Conservation (phyloP, 2,888 invertebrate species). For the Cantharis rufa region DNA sequence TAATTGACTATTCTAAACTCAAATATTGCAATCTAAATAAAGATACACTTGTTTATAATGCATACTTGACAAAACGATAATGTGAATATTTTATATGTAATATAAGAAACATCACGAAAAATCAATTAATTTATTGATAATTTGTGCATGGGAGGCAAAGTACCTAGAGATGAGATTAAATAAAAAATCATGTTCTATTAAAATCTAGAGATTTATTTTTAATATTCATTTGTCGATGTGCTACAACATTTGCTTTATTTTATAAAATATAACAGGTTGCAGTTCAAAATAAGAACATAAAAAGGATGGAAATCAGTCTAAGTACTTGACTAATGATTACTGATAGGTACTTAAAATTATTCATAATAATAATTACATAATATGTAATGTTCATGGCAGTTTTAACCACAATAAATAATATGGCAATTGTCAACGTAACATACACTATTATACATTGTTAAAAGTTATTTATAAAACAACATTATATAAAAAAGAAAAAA, state of each 20-base stretch:
- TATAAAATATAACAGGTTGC: slow-evolving; percentile 50
- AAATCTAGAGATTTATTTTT: slow-evolving; percentile 49
- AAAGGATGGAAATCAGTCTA: slow-evolving; percentile 41
- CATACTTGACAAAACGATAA: too few species aligned
- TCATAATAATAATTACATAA: background rate
- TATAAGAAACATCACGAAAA: too few species aligned
- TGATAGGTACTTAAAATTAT: background rate
- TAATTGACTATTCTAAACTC: too few species aligned
- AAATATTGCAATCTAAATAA: too few species aligned
- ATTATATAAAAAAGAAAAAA: background rate
- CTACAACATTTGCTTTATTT: slow-evolving; percentile 54
- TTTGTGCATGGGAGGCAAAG: too few species aligned
- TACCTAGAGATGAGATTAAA: slow-evolving; percentile 10
- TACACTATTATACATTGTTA: background rate
- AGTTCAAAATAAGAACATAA: slow-evolving; percentile 39
- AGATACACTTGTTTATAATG: too few species aligned
- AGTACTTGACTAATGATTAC: slow-evolving; percentile 23
- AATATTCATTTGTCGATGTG: slow-evolving; percentile 52
- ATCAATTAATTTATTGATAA: too few species aligned
- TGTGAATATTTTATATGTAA: too few species aligned
- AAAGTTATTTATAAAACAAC: background rate
- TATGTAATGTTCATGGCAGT: background rate
- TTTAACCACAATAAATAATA: background rate
- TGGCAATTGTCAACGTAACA: background rate
- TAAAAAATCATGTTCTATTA: slow-evolving; percentile 26